Percentiles rank a stretch among this genome's conserved stretches.
Evolutionary conservation across 2,888 invertebrate genomes (phyloP).

Genomic region (Volucella inflata): DNA sequence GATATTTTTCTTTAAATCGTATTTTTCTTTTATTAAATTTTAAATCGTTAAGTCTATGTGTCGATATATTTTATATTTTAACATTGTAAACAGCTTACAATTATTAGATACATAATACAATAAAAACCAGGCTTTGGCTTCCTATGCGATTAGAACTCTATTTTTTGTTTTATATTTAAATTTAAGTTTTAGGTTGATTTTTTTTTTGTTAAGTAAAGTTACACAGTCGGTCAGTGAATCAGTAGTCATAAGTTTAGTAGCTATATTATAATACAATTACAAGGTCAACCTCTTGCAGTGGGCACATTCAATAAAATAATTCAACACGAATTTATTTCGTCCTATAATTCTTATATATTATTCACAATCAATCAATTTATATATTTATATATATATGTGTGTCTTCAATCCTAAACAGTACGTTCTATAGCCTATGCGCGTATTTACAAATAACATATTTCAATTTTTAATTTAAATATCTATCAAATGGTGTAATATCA

Average conservation of each 20-base stretch:
- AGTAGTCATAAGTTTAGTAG: conserved; percentile 28
- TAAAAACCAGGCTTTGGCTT: conserved; percentile 68
- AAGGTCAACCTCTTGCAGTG: conserved; percentile 45
- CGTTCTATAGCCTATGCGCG: conserved; percentile 41
- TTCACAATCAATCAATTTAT: conserved; percentile 60
- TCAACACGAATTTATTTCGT: conserved; percentile 27
- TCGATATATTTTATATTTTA: conserved; percentile 64
- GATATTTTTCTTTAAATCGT: too few species aligned
- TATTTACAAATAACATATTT: conserved; percentile 13
- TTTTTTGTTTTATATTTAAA: conserved; percentile 13
- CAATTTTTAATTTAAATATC: conserved; percentile 46
- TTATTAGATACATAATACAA: conserved; percentile 52
- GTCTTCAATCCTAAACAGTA: background rate
- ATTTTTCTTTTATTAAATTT: conserved; percentile 53
- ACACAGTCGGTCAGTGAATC: conserved; percentile 65
- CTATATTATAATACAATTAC: conserved; percentile 58
- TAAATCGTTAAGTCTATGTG: conserved; percentile 53
- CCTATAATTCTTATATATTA: conserved; percentile 5
- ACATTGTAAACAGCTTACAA: conserved; percentile 68
- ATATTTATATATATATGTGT: background rate
- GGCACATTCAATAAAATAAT: conserved; percentile 53
- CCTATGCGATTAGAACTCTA: conserved; percentile 58
- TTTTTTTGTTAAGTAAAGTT: conserved; percentile 54
- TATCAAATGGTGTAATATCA: conserved; percentile 56
- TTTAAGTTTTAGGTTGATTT: conserved; percentile 12